phyloP scores from a whole-genome alignment of 2,113 vertebrate genomes.

The Cacatua alba region DNA sequence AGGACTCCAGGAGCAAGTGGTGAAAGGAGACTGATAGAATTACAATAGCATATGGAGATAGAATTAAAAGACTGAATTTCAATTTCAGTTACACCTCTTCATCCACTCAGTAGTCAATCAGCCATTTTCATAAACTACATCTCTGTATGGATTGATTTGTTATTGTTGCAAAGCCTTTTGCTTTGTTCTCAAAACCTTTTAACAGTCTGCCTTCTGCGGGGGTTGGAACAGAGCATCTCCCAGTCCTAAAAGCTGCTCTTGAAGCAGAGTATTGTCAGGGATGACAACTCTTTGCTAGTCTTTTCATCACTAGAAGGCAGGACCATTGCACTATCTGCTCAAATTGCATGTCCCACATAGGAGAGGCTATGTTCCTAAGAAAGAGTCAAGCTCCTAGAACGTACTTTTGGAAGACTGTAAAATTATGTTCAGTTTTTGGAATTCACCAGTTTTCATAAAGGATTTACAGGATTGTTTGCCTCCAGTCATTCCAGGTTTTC shows the following conservation, averaged over 20 bases:
- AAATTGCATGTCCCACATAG: not conserved
- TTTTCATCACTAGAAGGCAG: fast-evolving
- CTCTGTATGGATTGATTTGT: slow-evolving; percentile 39
- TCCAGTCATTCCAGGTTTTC: not conserved
- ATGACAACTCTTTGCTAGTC: not conserved
- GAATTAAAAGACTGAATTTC: not conserved
- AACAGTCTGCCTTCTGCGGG: not conserved
- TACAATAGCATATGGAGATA: not conserved
- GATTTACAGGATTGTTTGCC: not conserved
- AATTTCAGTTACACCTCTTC: not conserved
- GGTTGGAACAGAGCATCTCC: not conserved
- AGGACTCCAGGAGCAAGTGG: not conserved
- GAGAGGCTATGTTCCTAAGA: not conserved
- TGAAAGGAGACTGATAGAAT: slow-evolving; percentile 55
- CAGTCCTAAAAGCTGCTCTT: not conserved
- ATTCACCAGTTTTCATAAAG: not conserved
- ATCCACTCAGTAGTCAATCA: slow-evolving; percentile 21
- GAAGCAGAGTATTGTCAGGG: not conserved
- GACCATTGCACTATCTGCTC: not conserved
- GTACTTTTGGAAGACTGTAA: not conserved
- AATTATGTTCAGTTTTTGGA: not conserved
- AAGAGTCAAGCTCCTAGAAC: not conserved
- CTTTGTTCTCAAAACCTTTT: not conserved
- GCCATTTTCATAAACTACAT: not conserved
- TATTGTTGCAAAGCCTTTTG: slow-evolving; percentile 42